A percentile compares a stretch with the other conserved stretches of the same genome.
phyloP scores from a whole-genome alignment of 2,113 vertebrate species.

The Notothenia coriiceps region DNA sequence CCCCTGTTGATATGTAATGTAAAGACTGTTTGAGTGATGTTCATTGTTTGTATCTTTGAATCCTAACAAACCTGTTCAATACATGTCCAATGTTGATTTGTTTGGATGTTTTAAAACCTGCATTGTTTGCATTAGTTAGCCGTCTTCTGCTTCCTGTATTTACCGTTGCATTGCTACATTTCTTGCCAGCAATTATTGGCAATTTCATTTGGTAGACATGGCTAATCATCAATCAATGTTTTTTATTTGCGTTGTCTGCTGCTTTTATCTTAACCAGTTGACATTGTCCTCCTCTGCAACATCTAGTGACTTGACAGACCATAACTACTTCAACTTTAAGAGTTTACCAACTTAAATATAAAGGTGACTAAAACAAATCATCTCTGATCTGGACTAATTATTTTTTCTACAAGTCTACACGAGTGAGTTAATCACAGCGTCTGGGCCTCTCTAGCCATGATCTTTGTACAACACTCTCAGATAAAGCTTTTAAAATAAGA shows the following conservation, averaged over 20 bases:
- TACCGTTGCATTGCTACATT: not conserved
- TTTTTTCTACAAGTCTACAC: not conserved
- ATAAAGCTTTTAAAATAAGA: not conserved
- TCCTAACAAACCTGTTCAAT: not conserved
- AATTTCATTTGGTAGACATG: not conserved
- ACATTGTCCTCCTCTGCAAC: not conserved
- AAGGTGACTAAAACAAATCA: not conserved
- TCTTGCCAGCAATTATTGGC: not conserved
- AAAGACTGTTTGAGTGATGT: not conserved
- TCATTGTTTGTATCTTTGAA: not conserved
- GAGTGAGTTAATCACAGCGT: not conserved
- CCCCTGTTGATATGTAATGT: not conserved
- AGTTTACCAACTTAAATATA: not conserved
- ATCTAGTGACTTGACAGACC: not conserved
- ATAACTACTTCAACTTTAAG: not conserved
- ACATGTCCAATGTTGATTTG: not conserved
- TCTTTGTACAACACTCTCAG: not conserved
- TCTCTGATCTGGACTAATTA: not conserved
- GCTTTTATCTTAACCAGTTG: conserved; percentile 1
- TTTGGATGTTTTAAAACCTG: not conserved
- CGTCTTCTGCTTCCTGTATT: not conserved
- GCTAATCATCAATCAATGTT: not conserved
- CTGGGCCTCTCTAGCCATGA: not conserved
- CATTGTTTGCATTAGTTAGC: not conserved
- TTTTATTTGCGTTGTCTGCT: conserved; percentile 4